phyloP scores from a whole-genome alignment of 2,797 vertebrate species.

The Spheniscus humboldti region DNA sequence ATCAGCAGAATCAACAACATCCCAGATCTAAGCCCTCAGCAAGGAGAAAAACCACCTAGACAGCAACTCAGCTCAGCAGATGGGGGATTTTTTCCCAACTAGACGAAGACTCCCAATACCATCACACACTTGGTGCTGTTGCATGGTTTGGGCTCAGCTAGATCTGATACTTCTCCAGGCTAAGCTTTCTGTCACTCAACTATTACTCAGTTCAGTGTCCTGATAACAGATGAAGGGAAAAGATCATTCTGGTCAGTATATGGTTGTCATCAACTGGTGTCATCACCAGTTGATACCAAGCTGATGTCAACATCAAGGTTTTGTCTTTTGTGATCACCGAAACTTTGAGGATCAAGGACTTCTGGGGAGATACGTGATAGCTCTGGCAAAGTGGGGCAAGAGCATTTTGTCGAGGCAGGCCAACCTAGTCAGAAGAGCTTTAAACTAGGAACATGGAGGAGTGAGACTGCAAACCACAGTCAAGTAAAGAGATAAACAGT shows the following conservation, averaged over 20 bases:
- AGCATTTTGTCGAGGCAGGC: not conserved
- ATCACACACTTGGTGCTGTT: not conserved
- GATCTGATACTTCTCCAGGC: not conserved
- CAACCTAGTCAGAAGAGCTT: not conserved
- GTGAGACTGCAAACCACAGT: not conserved
- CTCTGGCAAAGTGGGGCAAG: not conserved
- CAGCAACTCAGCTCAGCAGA: not conserved
- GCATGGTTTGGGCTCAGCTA: not conserved
- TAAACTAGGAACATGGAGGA: not conserved
- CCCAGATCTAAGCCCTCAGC: not conserved
- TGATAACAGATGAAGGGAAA: not conserved
- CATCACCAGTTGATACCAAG: not conserved
- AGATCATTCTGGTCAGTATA: not conserved
- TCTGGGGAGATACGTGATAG: not conserved
- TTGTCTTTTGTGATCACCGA: not conserved
- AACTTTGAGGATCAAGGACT: not conserved
- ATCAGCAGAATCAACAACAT: not conserved
- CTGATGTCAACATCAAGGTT: not conserved
- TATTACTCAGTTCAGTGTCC: not conserved
- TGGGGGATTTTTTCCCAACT: not conserved
- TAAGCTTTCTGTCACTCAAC: not conserved
- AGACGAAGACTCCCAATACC: not conserved
- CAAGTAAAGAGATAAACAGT: not conserved
- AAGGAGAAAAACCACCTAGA: not conserved
- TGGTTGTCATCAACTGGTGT: accelerated